These are phyloP conservation scores for Amblyjoppa proteus DNA, from an alignment of 2,888 invertebrate genomes.

Conservation along the genomic window DNA sequence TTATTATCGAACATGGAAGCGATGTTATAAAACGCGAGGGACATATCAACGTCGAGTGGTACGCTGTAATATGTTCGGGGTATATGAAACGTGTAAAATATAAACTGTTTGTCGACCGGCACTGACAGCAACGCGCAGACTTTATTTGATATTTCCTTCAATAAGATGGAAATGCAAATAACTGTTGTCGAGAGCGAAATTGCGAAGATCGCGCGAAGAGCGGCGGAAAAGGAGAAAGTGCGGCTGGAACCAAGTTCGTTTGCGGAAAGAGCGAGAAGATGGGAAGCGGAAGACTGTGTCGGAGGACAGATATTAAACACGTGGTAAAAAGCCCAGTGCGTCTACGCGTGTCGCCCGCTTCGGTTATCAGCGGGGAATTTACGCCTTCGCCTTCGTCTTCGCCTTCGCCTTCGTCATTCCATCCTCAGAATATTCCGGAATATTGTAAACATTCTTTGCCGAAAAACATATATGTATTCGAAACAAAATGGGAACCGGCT, in stretches of 20 bases:
- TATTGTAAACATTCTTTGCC: conserved; percentile 68
- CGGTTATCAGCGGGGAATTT: not conserved
- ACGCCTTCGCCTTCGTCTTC: conserved; percentile 22
- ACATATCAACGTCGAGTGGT: conserved; percentile 14
- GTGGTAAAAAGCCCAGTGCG: conserved; percentile 77
- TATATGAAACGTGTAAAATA: conserved; percentile 40
- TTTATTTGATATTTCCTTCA: conserved; percentile 83
- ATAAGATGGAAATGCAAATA: conserved; percentile 83
- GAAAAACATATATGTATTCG: too few species aligned
- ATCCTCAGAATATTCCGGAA: conserved; percentile 75
- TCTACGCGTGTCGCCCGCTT: not conserved
- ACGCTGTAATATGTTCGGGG: conserved; percentile 30
- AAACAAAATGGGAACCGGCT: too few species aligned
- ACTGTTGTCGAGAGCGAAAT: conserved; percentile 77
- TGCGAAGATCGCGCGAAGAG: conserved; percentile 31
- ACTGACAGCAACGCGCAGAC: conserved; percentile 69
- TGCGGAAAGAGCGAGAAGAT: conserved; percentile 60
- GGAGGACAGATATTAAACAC: conserved; percentile 80
- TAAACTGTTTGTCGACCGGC: conserved; percentile 22
- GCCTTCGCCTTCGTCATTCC: conserved; percentile 53
- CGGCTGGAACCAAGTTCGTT: conserved; percentile 49
- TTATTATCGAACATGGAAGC: conserved; percentile 34
- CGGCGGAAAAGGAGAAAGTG: conserved; percentile 70
- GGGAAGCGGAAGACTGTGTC: conserved; percentile 70
- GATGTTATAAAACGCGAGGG: not conserved